Percentiles rank a stretch among this genome's conserved stretches.
phyloP scores from a whole-genome alignment of 64 coral and sea anemone species.

The Actinia equina region DNA sequence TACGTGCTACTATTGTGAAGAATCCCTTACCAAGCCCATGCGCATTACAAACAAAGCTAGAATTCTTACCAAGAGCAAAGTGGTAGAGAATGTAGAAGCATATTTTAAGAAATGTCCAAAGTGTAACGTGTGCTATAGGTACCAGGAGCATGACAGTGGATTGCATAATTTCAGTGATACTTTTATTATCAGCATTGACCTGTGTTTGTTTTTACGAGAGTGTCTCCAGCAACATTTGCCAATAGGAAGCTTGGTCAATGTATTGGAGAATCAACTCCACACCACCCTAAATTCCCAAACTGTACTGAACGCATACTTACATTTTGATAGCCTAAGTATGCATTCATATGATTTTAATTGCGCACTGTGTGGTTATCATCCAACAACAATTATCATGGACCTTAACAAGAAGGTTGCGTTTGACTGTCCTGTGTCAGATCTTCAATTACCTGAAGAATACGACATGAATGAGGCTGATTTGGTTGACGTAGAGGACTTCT shows the following conservation, averaged over 20 bases:
- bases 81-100: slow-evolving; percentile 19
- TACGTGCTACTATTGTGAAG: not conserved
- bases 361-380: slow-evolving; percentile 51
- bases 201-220: slow-evolving; percentile 32
- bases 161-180: slow-evolving; percentile 31
- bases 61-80: slow-evolving; percentile 20
- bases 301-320: slow-evolving; percentile 40
- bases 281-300: slow-evolving; percentile 10
- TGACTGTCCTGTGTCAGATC: not conserved
- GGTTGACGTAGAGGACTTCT: slow-evolving; percentile 37
- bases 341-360: slow-evolving; percentile 52
- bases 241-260: slow-evolving; percentile 43
- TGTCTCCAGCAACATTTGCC: slow-evolving; percentile 45
- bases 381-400: slow-evolving; percentile 28
- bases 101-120: slow-evolving; percentile 26
- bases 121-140: slow-evolving; percentile 38
- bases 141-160: slow-evolving; percentile 19
- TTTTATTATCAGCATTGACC: slow-evolving; percentile 42
- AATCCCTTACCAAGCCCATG: not conserved
- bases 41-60: not conserved
- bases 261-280: slow-evolving; percentile 1
- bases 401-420: slow-evolving; percentile 53
- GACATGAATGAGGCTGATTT: not conserved
- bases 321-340: slow-evolving; percentile 38
- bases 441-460: slow-evolving; percentile 27